Percentiles rank a stretch among this genome's conserved stretches.
These are phyloP conservation scores for Meliscaeva auricollis DNA, from an alignment of 2,888 invertebrate genomes.

Conservation along the genomic window DNA sequence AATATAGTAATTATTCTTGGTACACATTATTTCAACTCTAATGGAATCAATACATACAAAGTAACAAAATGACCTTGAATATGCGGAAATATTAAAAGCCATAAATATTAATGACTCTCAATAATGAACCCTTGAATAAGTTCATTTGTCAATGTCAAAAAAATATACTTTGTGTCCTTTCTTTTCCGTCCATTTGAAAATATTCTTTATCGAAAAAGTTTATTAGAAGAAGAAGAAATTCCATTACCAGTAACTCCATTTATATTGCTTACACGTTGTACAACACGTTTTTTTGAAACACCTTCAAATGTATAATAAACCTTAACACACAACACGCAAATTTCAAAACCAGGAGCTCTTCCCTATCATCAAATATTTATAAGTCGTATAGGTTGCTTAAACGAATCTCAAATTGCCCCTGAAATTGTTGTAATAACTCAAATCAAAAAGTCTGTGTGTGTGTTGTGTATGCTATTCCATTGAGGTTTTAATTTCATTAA, in stretches of 20 bases:
- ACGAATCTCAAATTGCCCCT: background rate
- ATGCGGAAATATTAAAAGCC: background rate
- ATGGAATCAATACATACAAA: too few relatives aligned
- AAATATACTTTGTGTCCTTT: background rate
- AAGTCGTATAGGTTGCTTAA: background rate
- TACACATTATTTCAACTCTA: too few relatives aligned
- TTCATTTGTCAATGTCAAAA: conserved; percentile 12
- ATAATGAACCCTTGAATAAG: background rate
- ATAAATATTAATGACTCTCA: background rate
- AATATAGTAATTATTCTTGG: too few relatives aligned
- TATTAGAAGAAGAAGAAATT: background rate
- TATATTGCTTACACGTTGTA: conserved; percentile 8
- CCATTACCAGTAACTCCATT: background rate
- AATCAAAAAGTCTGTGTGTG: background rate
- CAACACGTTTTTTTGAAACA: conserved; percentile 1
- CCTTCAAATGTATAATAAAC: background rate
- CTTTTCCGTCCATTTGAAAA: background rate
- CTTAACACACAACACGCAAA: conserved; percentile 1
- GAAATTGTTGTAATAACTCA: background rate
- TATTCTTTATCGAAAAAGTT: background rate
- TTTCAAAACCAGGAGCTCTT: background rate
- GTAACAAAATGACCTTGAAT: background rate
- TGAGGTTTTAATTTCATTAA: too few relatives aligned
- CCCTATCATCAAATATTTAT: conserved; percentile 4
- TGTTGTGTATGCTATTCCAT: background rate